A percentile compares a stretch with the other conserved stretches of the same genome.
These are phyloP conservation scores for Deroplatys truncata DNA, from an alignment of 2,888 invertebrate species.

Conservation along the genomic window DNA sequence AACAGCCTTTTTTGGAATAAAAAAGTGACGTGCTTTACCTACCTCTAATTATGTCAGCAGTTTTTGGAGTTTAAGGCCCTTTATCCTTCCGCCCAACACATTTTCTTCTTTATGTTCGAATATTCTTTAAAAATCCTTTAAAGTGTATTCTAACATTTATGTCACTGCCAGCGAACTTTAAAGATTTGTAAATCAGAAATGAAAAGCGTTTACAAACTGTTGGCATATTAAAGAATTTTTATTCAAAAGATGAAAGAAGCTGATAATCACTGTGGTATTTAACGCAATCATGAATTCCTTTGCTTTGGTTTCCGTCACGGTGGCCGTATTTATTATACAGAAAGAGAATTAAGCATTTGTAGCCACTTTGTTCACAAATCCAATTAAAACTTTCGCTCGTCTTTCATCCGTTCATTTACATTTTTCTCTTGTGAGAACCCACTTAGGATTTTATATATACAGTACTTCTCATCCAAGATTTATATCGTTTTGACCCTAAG, in stretches of 20 bases:
- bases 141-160: no score
- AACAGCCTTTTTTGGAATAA: no score
- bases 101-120: no score
- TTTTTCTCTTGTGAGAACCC: not conserved
- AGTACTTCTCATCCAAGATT: not conserved
- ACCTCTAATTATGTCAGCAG: no score
- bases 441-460: not conserved
- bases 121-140: no score
- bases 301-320: not conserved
- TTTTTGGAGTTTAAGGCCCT: no score
- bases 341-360: not conserved
- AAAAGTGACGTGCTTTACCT: no score
- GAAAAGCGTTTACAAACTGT: no score
- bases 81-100: no score
- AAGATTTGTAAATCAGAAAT: no score
- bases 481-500: not conserved
- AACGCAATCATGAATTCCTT: not conserved
- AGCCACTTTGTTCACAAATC: not conserved
- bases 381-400: not conserved
- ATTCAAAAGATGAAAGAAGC: not conserved
- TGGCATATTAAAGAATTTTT: no score
- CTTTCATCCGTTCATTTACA: not conserved
- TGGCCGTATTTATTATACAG: not conserved
- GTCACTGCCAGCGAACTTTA: no score
- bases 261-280: not conserved